These are phyloP conservation scores for Pseudorhiza aurosa DNA, from an alignment of 30 jellyfish, hydroid and myxozoan genomes.

Conservation along the genomic window DNA sequence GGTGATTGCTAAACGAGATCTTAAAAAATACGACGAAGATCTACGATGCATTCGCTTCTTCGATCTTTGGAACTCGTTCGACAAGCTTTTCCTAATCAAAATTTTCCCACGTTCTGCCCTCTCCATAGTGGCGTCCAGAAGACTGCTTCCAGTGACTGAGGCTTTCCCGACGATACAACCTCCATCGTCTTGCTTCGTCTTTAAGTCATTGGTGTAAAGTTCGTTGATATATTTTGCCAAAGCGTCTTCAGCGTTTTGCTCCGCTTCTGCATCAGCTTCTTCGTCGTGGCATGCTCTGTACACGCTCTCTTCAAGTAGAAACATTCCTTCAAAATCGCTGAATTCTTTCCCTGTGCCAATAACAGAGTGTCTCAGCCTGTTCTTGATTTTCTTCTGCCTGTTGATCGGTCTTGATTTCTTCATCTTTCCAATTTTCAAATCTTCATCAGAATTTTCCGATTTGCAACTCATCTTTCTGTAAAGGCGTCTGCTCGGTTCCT, in stretches of 20 bases:
- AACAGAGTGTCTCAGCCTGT: slow-evolving; percentile 48
- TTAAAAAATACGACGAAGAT: background rate
- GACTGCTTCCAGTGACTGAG: background rate
- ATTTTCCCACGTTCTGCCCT: background rate
- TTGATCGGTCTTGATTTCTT: slow-evolving; percentile 22
- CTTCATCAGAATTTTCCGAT: slow-evolving; percentile 30
- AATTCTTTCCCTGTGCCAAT: slow-evolving; percentile 60
- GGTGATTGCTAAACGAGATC: slow-evolving; percentile 5
- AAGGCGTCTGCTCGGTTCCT: slow-evolving; percentile 9
- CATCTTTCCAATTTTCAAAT: background rate
- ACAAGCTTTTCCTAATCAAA: background rate
- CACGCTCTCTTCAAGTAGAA: slow-evolving; percentile 9
- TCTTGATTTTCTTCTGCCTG: slow-evolving; percentile 32
- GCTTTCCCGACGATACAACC: background rate
- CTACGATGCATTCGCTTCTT: background rate
- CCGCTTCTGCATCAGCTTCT: background rate
- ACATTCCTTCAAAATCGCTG: slow-evolving; percentile 31
- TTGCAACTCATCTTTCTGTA: slow-evolving; percentile 37
- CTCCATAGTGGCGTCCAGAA: background rate
- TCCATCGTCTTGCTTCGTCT: background rate
- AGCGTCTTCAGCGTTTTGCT: slow-evolving; percentile 25
- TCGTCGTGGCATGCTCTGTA: slow-evolving; percentile 12
- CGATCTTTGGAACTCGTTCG: slow-evolving; percentile 4
- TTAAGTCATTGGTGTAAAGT: slow-evolving; percentile 4
- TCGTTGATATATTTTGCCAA: slow-evolving; percentile 3